Base-by-base conservation (phyloP, 1,140 invertebrate species). In the Adelges cooleyi region DNA sequence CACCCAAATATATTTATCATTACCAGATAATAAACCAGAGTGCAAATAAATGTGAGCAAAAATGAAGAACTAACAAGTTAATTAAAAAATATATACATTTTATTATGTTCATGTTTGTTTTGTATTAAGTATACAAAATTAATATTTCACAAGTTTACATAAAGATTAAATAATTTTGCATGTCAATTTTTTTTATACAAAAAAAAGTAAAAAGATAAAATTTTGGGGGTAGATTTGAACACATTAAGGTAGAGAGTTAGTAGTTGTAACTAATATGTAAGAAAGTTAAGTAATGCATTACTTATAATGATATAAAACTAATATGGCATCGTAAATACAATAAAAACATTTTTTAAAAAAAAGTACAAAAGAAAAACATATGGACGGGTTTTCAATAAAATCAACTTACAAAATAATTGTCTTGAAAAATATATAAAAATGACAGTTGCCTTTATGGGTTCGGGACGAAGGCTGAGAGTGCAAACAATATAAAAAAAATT, bases 91-190 rank as follows among this genome's bases (percentile, higher is more conserved):
- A 62, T 59, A 59, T 62, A 62, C 56, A 62, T 33, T 48, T 48
- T 48, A 59, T 48, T 62, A 48, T 6, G 17, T 25, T 48, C 44
- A 48, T 6, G 9, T n/a, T 62, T 62, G 25, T 33, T 62, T 62
- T 62, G 56, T 62, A 59, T 59, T 44, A 59, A 59, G n/a, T 59
- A 62, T 62, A 62, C 56, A 62, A 62, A 62, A 62, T 62, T 62
- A 62, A 62, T 62, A 62, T 62, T 48, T 62, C 44, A 62, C 56
- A 62, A 62, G 17, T 48, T 46, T 46, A 59, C 56, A 62, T 20
- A 33, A 62, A 48, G 40, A 59, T 59, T 33, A 6, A n/a, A 33
- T 33, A 33, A 33, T 33, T 62, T 22, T 27, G 42, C 56, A 62
- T 62, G 56, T 62, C 56, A 62, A 62, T 62, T 62, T 48, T 62